Evolutionary conservation across 2,888 invertebrate species (phyloP), one percentile per base, ranked within the genome.

Genomic region (Tiliacea aurago): DNA sequence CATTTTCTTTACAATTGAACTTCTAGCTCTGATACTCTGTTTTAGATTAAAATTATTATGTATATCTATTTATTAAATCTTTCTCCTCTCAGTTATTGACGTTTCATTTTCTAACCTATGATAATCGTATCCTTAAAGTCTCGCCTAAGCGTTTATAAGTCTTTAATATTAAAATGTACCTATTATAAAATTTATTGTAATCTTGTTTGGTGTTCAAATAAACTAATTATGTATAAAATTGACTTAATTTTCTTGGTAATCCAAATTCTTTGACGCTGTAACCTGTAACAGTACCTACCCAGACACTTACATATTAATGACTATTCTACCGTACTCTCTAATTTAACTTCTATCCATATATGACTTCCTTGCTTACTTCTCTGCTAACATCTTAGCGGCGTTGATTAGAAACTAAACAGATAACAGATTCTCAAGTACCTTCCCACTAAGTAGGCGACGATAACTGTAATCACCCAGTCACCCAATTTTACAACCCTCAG

Each of bases 51-150:
- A 94, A 91, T 91, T 91, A 94, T 94, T 93, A 93, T 53, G 70
- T 70, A 70, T 94, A 95, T 94, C 94, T 95, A 96, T 95, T 95
- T 96, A 96, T 95, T 96, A 96, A 96, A 96, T 94, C 94, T 95
- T 95, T 95, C 95, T 95, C 95, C 95, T 96, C 96, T 95, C 93
- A 88, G 4, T 37, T 37, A 84, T 77, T 77, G 86, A 81, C 72
- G 91, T 94, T 95, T 93, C 88, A 94, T 94, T 93, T 86, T 68
- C 47, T 47, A 56, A 63, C 80, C 72, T 58, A 51, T 62, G 41
- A 49, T 73, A 73, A 58, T 73, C 65, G 43, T 61, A 58, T 71
- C 71, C 69, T 74, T 72, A 61, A 64, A 51, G 23, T 59, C 37
- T 81, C 71, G 11, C 47, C 63, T 74, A 72, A 75, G 53, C 73